phyloP scores from a whole-genome alignment of 2,888 invertebrate genomes.

The Pasiphila rectangulata region DNA sequence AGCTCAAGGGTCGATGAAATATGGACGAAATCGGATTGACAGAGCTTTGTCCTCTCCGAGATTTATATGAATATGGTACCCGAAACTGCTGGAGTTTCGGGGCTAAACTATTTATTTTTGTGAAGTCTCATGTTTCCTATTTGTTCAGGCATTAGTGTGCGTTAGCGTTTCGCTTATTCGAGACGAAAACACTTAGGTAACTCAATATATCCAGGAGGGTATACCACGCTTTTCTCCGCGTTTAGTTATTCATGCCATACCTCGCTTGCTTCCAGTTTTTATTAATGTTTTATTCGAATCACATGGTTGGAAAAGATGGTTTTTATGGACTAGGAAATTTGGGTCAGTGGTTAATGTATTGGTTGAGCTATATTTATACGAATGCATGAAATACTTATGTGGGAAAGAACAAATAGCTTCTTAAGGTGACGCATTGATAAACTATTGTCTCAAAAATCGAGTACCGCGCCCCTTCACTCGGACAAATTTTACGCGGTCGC shows the following conservation, averaged over 20 bases:
- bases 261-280: slow-evolving; percentile 36
- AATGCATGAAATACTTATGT: slow-evolving; percentile 23
- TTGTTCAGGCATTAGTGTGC: slow-evolving; percentile 56
- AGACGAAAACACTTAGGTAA: slow-evolving; percentile 39
- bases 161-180: slow-evolving; percentile 48
- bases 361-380: slow-evolving; percentile 26
- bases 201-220: slow-evolving; percentile 41
- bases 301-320: slow-evolving; percentile 33
- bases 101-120: slow-evolving; percentile 48
- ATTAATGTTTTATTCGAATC: slow-evolving; percentile 36
- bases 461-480: no score
- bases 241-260: slow-evolving; percentile 40
- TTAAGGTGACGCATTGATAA: slow-evolving; percentile 14
- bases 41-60: slow-evolving; percentile 18
- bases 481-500: no score
- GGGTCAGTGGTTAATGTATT: slow-evolving; percentile 33
- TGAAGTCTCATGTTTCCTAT: slow-evolving; percentile 56
- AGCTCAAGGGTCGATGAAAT: slow-evolving; percentile 41
- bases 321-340: slow-evolving; percentile 33
- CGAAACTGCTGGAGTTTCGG: slow-evolving; percentile 45
- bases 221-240: slow-evolving; percentile 34
- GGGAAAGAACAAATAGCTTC: slow-evolving; percentile 16
- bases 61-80: slow-evolving; percentile 18
- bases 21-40: slow-evolving; percentile 36
- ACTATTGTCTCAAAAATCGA: no score